Evolutionary conservation across 2,113 vertebrate genomes (phyloP), one percentile per base, ranked within the genome.

Genomic region (Muntiacus muntjak): DNA sequence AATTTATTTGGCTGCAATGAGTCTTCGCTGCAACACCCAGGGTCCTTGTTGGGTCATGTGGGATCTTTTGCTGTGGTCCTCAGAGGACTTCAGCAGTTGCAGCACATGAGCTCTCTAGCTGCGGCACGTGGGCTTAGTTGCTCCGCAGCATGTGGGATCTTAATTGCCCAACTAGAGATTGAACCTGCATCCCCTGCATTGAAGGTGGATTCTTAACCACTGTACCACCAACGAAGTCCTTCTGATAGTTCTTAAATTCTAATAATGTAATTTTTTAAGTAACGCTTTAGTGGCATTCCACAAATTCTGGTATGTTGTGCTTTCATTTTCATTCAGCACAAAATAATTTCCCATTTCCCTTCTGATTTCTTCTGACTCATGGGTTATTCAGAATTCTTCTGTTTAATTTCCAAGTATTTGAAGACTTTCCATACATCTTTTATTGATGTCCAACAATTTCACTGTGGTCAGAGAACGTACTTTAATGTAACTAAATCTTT

Each of bases 321-420:
- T 89, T 87, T 52, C 55, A 91, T 87, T 83, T 96, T 87, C 30
- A 67, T 90, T 83, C 36, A 57, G 64, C 5, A n/a, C 6, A 95
- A 95, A 97, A 86, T 85, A 79, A 7, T 55, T 78, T 76, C 74
- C 52, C 14, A 93, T 85, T 88, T 95, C 52, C 40, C 28, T 97
- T 91, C 50, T 85, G n/a, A 91, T 36, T 91, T 97, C 86, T 74
- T 95, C 52, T 89, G 47, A 74, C 13, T 17, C 7, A 15, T 5
- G 7, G 5, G 3, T 45, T 57, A 82, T 90, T 89, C 36, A 93
- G 40, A 97, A 88, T 47, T 94, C 26, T 93, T 43, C 40, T 94
- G 40, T 64, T 87, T 81, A 93, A 43, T 33, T 90, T 87, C 33
- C 57, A 91, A 94, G 62, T 87, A 91, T 74, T 54, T 87, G 43